Evolutionary conservation across 1,140 invertebrate species (phyloP), one percentile per base, ranked within the genome.

Genomic region (Bombus breviceps): DNA sequence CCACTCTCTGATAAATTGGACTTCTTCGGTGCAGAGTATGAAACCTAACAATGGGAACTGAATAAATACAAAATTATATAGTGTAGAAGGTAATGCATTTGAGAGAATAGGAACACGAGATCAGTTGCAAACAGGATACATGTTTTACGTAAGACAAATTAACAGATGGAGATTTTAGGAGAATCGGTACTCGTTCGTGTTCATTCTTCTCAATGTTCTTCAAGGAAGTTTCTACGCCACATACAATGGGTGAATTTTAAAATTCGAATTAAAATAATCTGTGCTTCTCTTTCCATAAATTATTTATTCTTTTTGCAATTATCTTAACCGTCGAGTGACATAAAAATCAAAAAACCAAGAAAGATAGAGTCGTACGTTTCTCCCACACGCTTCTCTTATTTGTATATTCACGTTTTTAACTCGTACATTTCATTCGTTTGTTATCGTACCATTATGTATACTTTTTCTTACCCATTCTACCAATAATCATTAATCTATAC

Each of bases 261-360:
- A 53, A 18, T 53, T 18, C 47, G 15, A 43, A 43, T 15, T 43
- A 43, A 4, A 0, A 53, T 53, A 53, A 18, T 0, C 47, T 18
- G 15, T 18, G 47, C 15, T 47, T 18, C 47, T 47, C 47, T 15
- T 47, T 47, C 43, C 4, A 47, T 53, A 53, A 53, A 53, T 18
- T 47, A 47, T 1, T 15, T 6, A 47, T 53, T 2, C 47, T 0
- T 53, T 53, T 18, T 2, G 5, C 18, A 22, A 53, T 22, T 53
- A 53, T 53, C 47, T 53, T 0, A 53, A 0, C 0, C 18, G 47
- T 22, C 0, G 6, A n/a, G 3, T 12, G 28, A 13, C 1, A n/a
- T 62, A 13, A 28, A n/a, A n/a, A 62, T 62, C 2, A 2, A n/a
- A 2, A n/a, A 13, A n/a, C 0, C 28, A n/a, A 62, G 3, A 13